These are phyloP conservation scores for Anableps anableps DNA, from an alignment of 2,797 vertebrate species.

Conservation along the genomic window DNA sequence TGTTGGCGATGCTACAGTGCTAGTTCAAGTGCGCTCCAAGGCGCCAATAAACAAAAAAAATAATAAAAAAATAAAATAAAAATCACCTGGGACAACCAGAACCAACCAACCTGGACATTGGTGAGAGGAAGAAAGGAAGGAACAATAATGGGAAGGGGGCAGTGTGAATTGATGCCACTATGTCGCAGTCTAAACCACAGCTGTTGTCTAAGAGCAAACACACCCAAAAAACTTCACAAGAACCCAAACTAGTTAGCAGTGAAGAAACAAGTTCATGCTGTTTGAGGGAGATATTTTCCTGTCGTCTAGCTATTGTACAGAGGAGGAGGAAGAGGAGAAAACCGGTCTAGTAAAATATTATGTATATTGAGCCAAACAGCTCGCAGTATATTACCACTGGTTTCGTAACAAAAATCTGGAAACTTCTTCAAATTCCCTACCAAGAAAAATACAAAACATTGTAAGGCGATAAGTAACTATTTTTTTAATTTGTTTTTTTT, in stretches of 20 bases:
- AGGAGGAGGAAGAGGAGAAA: slow-evolving; percentile 79
- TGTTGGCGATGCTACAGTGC: slow-evolving; percentile 73
- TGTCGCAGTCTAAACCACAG: slow-evolving; percentile 83
- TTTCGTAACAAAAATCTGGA: slow-evolving; percentile 90
- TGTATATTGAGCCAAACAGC: slow-evolving; percentile 86
- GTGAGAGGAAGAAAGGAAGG: slow-evolving; percentile 73
- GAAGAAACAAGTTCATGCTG: slow-evolving; percentile 90
- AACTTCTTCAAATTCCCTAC: slow-evolving; percentile 88
- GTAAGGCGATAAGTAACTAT: slow-evolving; percentile 99
- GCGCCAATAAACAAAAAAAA: slow-evolving; percentile 21
- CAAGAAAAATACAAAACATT: slow-evolving; percentile 99
- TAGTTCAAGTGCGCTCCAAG: slow-evolving; percentile 81
- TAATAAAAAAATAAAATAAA: not conserved
- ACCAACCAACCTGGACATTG: slow-evolving; percentile 77
- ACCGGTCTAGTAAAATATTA: slow-evolving; percentile 92
- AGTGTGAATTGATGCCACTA: slow-evolving; percentile 56
- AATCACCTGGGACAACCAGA: slow-evolving; percentile 76
- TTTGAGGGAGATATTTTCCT: slow-evolving; percentile 69
- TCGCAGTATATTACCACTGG: slow-evolving; percentile 82
- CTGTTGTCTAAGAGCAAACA: slow-evolving; percentile 92
- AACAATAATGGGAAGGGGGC: not conserved
- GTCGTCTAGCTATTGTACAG: slow-evolving; percentile 79
- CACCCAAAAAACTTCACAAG: slow-evolving; percentile 89
- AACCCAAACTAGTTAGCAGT: slow-evolving; percentile 94
- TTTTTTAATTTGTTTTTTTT: slow-evolving; percentile 79